phyloP scores from a whole-genome alignment of 2,888 invertebrate species.

The Apamea anceps region DNA sequence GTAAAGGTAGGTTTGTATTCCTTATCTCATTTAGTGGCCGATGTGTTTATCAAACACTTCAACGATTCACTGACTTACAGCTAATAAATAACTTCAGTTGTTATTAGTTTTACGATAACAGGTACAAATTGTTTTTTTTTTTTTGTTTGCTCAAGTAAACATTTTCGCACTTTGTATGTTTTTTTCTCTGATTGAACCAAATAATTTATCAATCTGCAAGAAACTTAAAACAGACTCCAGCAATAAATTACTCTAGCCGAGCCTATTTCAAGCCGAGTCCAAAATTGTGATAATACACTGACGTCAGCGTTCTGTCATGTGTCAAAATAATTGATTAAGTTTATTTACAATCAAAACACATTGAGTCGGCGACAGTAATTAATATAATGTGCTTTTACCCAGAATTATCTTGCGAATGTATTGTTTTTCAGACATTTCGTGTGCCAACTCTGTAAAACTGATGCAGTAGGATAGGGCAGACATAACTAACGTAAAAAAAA shows the following conservation, averaged over 20 bases:
- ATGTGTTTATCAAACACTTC: constrained; percentile 82
- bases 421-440: constrained; percentile 42
- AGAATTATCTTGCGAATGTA: constrained; percentile 5
- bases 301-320: constrained; percentile 42
- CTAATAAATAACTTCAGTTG: constrained; percentile 79
- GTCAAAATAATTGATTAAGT: constrained; percentile 41
- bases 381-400: constrained; percentile 13
- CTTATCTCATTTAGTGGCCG: constrained; percentile 78
- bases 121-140: constrained; percentile 69
- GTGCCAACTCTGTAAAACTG: constrained; percentile 41
- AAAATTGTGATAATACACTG: constrained; percentile 17
- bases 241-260: constrained; percentile 7
- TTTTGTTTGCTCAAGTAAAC: constrained; percentile 60
- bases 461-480: constrained; percentile 20
- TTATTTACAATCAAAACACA: constrained; percentile 37
- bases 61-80: constrained; percentile 76
- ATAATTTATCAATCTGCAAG: constrained; percentile 13
- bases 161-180: constrained; percentile 44
- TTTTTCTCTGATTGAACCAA: constrained; percentile 26
- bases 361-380: constrained; percentile 22
- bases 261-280: not conserved
- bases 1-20: constrained; percentile 81
- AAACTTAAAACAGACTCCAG: constrained; percentile 12
- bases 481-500: constrained; percentile 5
- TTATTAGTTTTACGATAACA: constrained; percentile 72